Conservation (phyloP, 1,140 invertebrate species). For the Scaptomyza pallida region DNA sequence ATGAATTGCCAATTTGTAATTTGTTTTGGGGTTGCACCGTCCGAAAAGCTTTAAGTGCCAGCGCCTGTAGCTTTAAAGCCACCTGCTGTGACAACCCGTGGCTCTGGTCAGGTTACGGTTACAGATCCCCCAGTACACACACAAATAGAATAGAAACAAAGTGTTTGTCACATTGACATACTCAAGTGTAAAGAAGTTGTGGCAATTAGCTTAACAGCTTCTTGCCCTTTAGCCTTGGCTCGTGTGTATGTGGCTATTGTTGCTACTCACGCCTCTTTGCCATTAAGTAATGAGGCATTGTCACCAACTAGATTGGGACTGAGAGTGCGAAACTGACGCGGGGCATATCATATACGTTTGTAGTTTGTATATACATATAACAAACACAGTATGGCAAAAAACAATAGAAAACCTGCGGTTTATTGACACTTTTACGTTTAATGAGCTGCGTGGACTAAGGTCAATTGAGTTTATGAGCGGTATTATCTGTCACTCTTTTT, state of each 20-base stretch:
- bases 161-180: constrained; percentile 69
- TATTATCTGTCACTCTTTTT: constrained; percentile 45
- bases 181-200: constrained; percentile 63
- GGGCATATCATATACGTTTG: background rate
- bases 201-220: constrained; percentile 81
- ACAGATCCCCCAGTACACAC: constrained; percentile 1
- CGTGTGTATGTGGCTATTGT: constrained; percentile 45
- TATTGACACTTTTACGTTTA: constrained; percentile 78
- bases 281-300: constrained; percentile 80
- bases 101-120: constrained; percentile 30
- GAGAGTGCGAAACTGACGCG: background rate
- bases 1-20: constrained; percentile 62
- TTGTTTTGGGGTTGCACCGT: constrained; percentile 14
- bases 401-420: constrained; percentile 52
- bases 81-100: constrained; percentile 65
- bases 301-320: constrained; percentile 29
- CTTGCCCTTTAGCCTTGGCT: constrained; percentile 42
- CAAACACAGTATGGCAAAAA: constrained; percentile 10
- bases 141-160: constrained; percentile 21
- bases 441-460: constrained; percentile 56
- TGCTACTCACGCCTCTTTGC: constrained; percentile 25
- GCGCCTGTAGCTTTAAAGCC: constrained; percentile 57
- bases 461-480: constrained; percentile 49
- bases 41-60: constrained; percentile 34
- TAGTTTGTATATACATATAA: background rate